A percentile compares a stretch with the other conserved stretches of the same genome.
phyloP scores from a whole-genome alignment of 2,888 invertebrate genomes.

The Andrena bucephala region DNA sequence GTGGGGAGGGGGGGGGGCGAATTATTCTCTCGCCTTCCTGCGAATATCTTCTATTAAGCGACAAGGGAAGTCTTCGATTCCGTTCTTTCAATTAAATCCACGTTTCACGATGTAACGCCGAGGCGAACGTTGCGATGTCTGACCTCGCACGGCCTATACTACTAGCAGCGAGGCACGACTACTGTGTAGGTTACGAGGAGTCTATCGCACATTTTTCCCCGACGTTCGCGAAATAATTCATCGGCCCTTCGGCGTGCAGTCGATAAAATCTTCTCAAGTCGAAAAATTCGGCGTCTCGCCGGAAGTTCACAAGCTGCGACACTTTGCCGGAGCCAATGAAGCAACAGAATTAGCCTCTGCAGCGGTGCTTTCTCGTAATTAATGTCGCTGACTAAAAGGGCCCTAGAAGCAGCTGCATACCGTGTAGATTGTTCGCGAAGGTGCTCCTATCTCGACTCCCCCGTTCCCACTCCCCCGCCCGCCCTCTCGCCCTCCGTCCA shows the following conservation, averaged over 20 bases:
- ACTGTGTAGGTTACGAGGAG: no score
- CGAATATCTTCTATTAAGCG: background rate
- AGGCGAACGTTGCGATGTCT: background rate
- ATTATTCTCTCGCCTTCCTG: background rate
- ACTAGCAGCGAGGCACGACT: no score
- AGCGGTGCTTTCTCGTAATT: slow-evolving; percentile 43
- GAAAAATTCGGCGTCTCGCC: background rate
- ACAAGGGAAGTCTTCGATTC: background rate
- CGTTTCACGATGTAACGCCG: background rate
- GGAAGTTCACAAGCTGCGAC: background rate
- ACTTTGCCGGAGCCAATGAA: background rate
- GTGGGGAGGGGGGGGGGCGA: no score
- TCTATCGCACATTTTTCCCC: no score
- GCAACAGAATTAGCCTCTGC: slow-evolving; percentile 26
- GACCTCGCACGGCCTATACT: no score
- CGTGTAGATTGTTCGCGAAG: slow-evolving; percentile 41
- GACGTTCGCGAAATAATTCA: background rate
- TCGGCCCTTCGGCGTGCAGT: background rate
- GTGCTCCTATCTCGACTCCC: slow-evolving; percentile 36
- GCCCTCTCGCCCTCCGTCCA: slow-evolving; percentile 54
- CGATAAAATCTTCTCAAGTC: background rate
- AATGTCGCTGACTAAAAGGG: slow-evolving; percentile 29
- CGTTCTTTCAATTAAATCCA: background rate
- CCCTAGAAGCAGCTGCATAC: slow-evolving; percentile 12
- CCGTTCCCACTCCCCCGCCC: slow-evolving; percentile 8